Evolutionary conservation across 1,140 invertebrate genomes (phyloP).

Genomic region (Mycetomoellerius zeteki): DNA sequence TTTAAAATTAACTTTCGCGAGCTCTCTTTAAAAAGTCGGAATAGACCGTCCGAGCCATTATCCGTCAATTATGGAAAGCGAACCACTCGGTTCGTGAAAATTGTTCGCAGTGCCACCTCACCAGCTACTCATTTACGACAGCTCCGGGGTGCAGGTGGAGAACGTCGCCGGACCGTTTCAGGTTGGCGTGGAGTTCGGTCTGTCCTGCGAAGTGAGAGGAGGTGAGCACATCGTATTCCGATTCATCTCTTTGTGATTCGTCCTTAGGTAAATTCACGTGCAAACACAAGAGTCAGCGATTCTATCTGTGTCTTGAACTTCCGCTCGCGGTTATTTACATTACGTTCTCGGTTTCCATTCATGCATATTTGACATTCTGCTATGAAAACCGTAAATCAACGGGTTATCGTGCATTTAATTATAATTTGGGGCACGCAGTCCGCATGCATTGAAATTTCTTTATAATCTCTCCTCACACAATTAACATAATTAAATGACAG

Average conservation of each 20-base stretch:
- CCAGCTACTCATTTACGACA: constrained; percentile 94
- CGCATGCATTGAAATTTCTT: constrained; percentile 16
- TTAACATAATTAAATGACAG: constrained; percentile 41
- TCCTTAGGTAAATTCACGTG: constrained; percentile 29
- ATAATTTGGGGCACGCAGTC: neutral
- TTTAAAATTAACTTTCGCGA: constrained; percentile 59
- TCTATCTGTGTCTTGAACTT: neutral
- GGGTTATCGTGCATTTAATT: constrained; percentile 15
- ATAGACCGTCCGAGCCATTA: constrained; percentile 15
- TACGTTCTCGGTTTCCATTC: neutral
- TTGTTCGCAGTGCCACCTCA: constrained; percentile 92
- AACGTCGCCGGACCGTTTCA: constrained; percentile 94
- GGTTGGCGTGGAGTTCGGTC: constrained; percentile 92
- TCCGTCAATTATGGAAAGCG: constrained; percentile 50
- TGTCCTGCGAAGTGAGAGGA: constrained; percentile 96
- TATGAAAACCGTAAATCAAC: constrained; percentile 17
- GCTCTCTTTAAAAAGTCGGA: constrained; percentile 33
- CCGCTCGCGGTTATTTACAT: neutral
- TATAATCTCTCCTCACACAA: constrained; percentile 1
- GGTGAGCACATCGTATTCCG: constrained; percentile 88
- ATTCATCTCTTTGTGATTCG: neutral
- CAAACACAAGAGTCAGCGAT: neutral
- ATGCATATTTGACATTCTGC: neutral
- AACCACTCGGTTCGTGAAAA: constrained; percentile 29
- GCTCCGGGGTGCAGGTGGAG: constrained; percentile 91